phyloP scores from a whole-genome alignment of 2,888 invertebrate species.

The Mesorhabditis spiculigera region DNA sequence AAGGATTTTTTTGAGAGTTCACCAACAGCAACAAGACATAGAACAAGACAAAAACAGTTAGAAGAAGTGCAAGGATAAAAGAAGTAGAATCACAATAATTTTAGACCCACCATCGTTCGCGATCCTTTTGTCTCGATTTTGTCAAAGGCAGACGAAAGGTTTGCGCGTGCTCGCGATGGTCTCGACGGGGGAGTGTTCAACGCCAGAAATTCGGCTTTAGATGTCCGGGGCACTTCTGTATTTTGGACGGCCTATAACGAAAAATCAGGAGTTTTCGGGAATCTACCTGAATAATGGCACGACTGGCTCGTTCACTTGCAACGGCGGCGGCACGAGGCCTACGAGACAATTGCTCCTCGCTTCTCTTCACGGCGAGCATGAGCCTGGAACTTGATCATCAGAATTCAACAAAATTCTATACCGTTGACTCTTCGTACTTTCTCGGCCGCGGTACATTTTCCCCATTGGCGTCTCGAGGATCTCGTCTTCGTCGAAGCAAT shows the following conservation, averaged over 20 bases:
- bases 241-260: neutral
- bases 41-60: neutral
- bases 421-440: neutral
- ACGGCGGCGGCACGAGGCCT: neutral
- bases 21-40: too few species aligned
- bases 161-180: conserved; percentile 4
- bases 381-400: neutral
- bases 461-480: neutral
- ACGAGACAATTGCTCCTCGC: neutral
- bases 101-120: neutral
- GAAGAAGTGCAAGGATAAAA: neutral
- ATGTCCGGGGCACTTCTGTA: neutral
- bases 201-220: neutral
- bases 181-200: neutral
- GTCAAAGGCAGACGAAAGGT: neutral
- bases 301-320: neutral
- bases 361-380: neutral
- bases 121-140: neutral
- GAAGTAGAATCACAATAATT: neutral
- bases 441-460: neutral
- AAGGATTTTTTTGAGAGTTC: too few species aligned
- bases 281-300: conserved; percentile 2
- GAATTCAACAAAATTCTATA: neutral
- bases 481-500: neutral
- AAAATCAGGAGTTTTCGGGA: neutral